phyloP scores from a whole-genome alignment of 2,888 invertebrate genomes.

The Oscheius sp. region DNA sequence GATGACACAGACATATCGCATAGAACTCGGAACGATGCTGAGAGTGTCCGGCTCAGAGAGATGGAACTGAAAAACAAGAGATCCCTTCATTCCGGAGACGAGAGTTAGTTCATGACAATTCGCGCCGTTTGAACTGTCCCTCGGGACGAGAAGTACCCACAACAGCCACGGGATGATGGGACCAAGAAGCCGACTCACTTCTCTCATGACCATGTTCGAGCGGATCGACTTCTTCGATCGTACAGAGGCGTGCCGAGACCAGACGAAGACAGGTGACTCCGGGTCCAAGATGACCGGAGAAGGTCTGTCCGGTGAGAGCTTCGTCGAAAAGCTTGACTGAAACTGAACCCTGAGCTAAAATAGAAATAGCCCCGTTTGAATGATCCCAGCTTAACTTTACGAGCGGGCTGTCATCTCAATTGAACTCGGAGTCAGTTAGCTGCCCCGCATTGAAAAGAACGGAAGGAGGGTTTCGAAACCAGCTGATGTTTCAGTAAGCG shows the following conservation, averaged over 20 bases:
- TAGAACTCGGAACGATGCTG: slow-evolving; percentile 58
- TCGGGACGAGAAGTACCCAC: slow-evolving; percentile 20
- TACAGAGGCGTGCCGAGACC: slow-evolving; percentile 51
- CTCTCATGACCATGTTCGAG: slow-evolving; percentile 27
- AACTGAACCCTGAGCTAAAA: not conserved
- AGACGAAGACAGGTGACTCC: slow-evolving; percentile 49
- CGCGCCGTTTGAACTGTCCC: slow-evolving; percentile 14
- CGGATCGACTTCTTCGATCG: slow-evolving; percentile 32
- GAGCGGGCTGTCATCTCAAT: too few relatives aligned
- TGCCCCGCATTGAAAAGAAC: too few relatives aligned
- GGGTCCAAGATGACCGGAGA: slow-evolving; percentile 41
- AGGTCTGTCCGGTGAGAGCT: slow-evolving; percentile 23
- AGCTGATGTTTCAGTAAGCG: too few relatives aligned
- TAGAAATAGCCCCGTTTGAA: too few relatives aligned
- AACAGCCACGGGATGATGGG: not conserved
- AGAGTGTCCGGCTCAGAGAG: slow-evolving; percentile 60
- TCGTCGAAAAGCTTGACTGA: slow-evolving; percentile 20
- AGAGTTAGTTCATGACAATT: slow-evolving; percentile 31
- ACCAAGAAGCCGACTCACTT: slow-evolving; percentile 4
- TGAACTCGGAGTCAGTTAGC: too few relatives aligned
- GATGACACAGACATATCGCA: slow-evolving; percentile 57
- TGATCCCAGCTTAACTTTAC: too few relatives aligned
- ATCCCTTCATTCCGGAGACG: not conserved
- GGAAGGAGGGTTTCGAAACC: too few relatives aligned
- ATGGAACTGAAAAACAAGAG: slow-evolving; percentile 41